A percentile compares a stretch with the other conserved stretches of the same genome.
Conservation (phyloP, 1,140 invertebrate species). For the Bombus cullumanus region DNA sequence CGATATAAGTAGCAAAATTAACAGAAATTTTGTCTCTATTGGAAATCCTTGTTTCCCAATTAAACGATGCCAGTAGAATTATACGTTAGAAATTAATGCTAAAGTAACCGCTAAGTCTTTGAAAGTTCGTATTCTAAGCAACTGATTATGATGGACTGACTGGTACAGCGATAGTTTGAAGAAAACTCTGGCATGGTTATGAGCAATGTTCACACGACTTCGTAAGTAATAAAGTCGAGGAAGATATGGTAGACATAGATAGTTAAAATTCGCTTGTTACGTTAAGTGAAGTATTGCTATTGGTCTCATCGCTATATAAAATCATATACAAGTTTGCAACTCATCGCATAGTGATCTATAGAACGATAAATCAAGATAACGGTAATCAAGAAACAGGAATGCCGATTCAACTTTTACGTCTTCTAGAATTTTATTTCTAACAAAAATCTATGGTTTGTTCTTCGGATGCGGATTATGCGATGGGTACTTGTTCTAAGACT, state of each 20-base stretch:
- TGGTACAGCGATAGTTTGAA: background rate
- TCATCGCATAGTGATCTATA: slow-evolving; percentile 9
- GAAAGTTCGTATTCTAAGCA: background rate
- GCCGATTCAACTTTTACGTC: background rate
- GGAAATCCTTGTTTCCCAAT: too few relatives aligned
- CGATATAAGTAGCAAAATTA: background rate
- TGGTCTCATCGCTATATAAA: slow-evolving; percentile 15
- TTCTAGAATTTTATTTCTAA: background rate
- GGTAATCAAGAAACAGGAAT: background rate
- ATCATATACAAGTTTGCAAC: background rate
- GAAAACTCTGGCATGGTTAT: background rate
- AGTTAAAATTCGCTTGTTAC: slow-evolving; percentile 19
- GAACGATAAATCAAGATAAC: slow-evolving; percentile 30
- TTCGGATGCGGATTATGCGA: background rate
- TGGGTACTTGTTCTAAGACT: background rate
- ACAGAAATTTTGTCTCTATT: background rate
- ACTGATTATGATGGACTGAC: background rate
- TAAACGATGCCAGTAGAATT: background rate
- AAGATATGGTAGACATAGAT: background rate
- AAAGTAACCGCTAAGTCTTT: background rate
- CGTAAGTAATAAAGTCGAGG: background rate
- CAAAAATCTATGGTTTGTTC: background rate
- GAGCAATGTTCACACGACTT: background rate
- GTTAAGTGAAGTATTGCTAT: slow-evolving; percentile 16
- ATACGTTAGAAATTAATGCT: background rate